Conservation (phyloP, 1,140 invertebrate genomes). For the Platyscapa corneri region DNA sequence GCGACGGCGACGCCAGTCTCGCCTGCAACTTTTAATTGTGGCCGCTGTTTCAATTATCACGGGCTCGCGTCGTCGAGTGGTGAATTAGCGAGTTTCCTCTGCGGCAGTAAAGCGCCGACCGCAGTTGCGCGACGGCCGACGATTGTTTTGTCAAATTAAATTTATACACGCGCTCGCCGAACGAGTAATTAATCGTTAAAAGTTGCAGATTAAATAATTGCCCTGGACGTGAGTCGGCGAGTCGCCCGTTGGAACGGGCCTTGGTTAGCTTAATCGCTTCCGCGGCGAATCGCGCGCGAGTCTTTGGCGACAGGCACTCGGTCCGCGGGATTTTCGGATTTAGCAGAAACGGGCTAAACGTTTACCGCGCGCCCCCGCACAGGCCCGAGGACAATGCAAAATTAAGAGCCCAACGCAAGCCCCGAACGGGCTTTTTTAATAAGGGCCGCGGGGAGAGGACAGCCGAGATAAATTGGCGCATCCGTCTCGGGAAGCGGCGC, state of each 20-base stretch:
- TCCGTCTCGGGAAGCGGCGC: not conserved
- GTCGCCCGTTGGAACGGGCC: too few relatives aligned
- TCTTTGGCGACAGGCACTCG: not conserved
- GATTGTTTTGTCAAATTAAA: slow-evolving; percentile 16
- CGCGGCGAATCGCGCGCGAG: too few relatives aligned
- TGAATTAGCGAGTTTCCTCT: slow-evolving; percentile 7
- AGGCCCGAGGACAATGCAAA: not conserved
- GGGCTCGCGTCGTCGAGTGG: not conserved
- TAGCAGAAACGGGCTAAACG: not conserved
- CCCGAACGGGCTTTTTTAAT: not conserved
- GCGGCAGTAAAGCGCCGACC: not conserved
- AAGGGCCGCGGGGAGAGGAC: too few relatives aligned
- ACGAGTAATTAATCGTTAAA: not conserved
- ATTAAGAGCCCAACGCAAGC: not conserved
- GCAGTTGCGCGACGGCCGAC: too few relatives aligned
- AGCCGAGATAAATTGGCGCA: too few relatives aligned
- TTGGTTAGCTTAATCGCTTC: not conserved
- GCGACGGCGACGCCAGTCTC: too few relatives aligned
- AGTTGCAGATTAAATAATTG: not conserved
- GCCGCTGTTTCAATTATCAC: slow-evolving; percentile 14
- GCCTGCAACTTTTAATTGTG: slow-evolving; percentile 34
- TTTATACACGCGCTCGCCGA: not conserved
- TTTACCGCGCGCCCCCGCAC: too few relatives aligned
- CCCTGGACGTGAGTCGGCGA: not conserved
- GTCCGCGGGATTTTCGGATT: not conserved